phyloP scores from a whole-genome alignment of 2,888 invertebrate genomes.

The Apotomis betuletana region DNA sequence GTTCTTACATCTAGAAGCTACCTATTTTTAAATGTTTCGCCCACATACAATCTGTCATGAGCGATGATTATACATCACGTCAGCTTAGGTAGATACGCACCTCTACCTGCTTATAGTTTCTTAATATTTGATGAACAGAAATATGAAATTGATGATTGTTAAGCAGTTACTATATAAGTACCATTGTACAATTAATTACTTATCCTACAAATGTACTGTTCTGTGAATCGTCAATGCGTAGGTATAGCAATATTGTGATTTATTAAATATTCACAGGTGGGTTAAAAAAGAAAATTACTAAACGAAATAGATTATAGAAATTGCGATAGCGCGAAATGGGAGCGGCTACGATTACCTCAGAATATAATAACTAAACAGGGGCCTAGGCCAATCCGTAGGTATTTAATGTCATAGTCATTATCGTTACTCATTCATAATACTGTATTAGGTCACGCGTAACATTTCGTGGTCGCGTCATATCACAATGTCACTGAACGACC shows the following conservation, averaged over 20 bases:
- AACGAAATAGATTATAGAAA: background rate
- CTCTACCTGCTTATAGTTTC: background rate
- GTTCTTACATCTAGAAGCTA: slow-evolving; percentile 38
- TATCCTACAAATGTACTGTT: no score
- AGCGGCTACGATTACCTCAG: slow-evolving; percentile 11
- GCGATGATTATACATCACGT: slow-evolving; percentile 49
- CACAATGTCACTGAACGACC: slow-evolving; percentile 18
- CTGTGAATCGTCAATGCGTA: background rate
- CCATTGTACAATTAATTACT: no score
- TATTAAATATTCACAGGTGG: no score
- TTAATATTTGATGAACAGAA: background rate
- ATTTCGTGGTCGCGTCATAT: slow-evolving; percentile 13
- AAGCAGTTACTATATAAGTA: no score
- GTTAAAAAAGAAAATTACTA: no score
- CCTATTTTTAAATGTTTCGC: slow-evolving; percentile 54
- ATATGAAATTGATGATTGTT: background rate
- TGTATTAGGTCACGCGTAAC: slow-evolving; percentile 23
- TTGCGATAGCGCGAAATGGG: background rate
- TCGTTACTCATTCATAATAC: slow-evolving; percentile 31
- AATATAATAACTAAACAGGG: slow-evolving; percentile 11
- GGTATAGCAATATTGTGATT: no score
- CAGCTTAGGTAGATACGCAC: slow-evolving; percentile 35
- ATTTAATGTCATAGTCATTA: background rate
- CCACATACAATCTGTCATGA: slow-evolving; percentile 53
- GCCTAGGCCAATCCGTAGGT: background rate